Evolutionary conservation across 2,888 invertebrate species (phyloP), one percentile per base, ranked within the genome.

Genomic region (Mythimna impura): DNA sequence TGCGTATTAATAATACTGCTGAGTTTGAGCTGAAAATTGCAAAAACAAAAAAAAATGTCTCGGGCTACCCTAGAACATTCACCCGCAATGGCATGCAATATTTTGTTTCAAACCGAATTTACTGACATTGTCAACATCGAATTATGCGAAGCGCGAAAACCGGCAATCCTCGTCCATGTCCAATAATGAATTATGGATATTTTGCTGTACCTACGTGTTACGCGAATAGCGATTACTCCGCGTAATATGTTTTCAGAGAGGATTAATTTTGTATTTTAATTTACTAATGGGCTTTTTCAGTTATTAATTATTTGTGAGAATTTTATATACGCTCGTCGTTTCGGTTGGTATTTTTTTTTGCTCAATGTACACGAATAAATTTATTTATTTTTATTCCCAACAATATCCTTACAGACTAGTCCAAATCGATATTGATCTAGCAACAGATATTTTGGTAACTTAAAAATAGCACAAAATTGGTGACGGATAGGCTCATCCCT

Each of bases 131-230:
- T 47, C 71, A 83, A 63, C 60, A 71, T 73, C 69, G 34, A 76
- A 54, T 71, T 64, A 71, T 71, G 58, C 55, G 50, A 66, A 57
- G 63, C 55, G 79, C 12, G 67, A 72, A 81, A 83, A 80, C 80
- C 20, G 67, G 67, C 76, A 75, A 68, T 76, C 20, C 58, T 76
- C 65, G 57, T 81, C 72, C 34, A 36, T 20, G 40, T 69, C 25
- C 64, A 78, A 83, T 73, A 76, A 83, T 78, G 70, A 68, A 68
- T 82, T 82, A 83, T 88, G 73, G 63, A 82, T 83, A 83, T 85
- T 83, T 78, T 43, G 67, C 71, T 80, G 70, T 57, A 25, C 14
- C n/a, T 67, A 54, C 47, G 58, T 63, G 82, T 43, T 63, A 70
- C 63, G 57, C 17, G 22, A 76, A 79, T 64, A 40, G 62, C 47